Evolutionary conservation across 2,797 vertebrate genomes (phyloP).

Genomic region (Erethizon dorsatum): DNA sequence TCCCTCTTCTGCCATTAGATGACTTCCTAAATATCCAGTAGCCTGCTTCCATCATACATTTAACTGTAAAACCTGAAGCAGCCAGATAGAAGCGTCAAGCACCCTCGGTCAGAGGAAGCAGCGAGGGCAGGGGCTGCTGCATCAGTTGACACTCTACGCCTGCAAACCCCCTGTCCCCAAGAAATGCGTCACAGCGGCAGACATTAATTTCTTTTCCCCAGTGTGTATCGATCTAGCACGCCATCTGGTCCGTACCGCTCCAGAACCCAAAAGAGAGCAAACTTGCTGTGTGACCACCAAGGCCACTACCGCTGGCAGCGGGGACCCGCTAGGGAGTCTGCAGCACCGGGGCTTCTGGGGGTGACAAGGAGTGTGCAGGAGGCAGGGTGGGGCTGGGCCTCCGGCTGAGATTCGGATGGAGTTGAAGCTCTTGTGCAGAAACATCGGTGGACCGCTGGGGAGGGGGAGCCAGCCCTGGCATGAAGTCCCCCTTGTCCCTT

Average conservation of each 20-base stretch:
- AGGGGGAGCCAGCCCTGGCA: neutral
- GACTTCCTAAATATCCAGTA: neutral
- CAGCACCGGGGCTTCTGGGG: neutral
- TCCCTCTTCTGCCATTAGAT: constrained; percentile 8
- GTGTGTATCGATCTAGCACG: neutral
- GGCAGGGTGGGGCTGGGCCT: rapidly evolving
- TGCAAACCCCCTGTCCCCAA: neutral
- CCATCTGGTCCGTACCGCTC: constrained; percentile 23
- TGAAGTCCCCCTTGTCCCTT: neutral
- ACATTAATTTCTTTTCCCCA: neutral
- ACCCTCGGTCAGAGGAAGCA: neutral
- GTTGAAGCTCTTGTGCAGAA: neutral
- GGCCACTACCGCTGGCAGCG: neutral
- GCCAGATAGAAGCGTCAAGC: neutral
- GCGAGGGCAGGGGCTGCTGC: too few species aligned
- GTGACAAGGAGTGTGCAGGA: rapidly evolving
- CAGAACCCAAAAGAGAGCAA: neutral
- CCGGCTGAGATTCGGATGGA: neutral
- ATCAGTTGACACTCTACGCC: neutral
- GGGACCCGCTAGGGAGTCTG: neutral
- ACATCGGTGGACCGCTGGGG: neutral
- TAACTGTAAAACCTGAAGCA: neutral
- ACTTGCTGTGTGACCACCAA: neutral
- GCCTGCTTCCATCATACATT: neutral
- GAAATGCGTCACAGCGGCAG: neutral